Percentiles rank a stretch among this genome's conserved stretches.
These are phyloP conservation scores for Lepidostoma basale DNA, from an alignment of 1,140 invertebrate species.

Conservation along the genomic window DNA sequence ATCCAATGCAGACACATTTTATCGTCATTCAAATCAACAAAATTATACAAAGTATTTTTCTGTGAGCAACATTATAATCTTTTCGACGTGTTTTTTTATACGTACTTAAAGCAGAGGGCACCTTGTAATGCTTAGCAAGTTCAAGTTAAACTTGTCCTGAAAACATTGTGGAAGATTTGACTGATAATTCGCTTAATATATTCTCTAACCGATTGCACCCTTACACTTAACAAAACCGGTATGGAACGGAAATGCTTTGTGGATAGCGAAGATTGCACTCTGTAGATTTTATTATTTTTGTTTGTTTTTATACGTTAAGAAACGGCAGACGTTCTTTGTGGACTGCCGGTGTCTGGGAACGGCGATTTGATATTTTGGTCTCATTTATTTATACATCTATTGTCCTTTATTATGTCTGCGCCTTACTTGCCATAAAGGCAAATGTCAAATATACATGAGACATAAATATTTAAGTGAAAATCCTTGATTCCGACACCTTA, in stretches of 20 bases:
- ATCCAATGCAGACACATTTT: no score
- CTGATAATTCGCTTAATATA: neutral
- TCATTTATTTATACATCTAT: no score
- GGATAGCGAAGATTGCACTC: slow-evolving; percentile 20
- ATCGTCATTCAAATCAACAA: no score
- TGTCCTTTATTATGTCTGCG: neutral
- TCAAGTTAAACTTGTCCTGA: slow-evolving; percentile 5
- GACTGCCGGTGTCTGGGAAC: slow-evolving; percentile 31
- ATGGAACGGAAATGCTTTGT: slow-evolving; percentile 35
- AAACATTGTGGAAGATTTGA: neutral
- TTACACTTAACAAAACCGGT: slow-evolving; percentile 28
- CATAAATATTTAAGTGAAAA: no score
- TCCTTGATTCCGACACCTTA: no score
- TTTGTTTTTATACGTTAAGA: slow-evolving; percentile 32
- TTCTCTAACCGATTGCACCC: neutral
- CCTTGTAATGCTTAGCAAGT: neutral
- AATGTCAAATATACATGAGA: no score
- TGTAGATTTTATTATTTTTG: slow-evolving; percentile 26
- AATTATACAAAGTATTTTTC: no score
- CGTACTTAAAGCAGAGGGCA: neutral
- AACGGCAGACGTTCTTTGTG: slow-evolving; percentile 32
- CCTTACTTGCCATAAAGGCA: neutral
- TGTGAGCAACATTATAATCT: no score
- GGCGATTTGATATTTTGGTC: no score
- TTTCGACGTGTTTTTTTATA: no score